These are phyloP conservation scores for Enteromius radiatus DNA, from an alignment of 2,797 vertebrate species.

Conservation along the genomic window DNA sequence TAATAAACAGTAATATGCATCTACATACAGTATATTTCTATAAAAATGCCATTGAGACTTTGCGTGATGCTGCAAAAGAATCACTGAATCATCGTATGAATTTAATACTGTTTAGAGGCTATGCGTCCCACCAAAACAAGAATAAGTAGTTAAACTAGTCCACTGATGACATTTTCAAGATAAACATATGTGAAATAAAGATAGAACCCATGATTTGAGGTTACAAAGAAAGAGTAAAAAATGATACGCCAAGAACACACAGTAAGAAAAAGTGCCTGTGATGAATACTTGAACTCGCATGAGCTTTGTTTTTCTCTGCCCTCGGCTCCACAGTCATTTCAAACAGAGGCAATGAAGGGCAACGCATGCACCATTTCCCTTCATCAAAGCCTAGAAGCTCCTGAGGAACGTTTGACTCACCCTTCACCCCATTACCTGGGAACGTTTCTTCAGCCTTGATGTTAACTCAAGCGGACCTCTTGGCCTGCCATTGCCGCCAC, in stretches of 20 bases:
- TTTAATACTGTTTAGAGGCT: background rate
- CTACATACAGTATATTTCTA: background rate
- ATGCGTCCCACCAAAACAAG: background rate
- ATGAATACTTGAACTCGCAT: constrained; percentile 42
- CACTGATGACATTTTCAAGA: background rate
- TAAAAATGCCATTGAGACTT: background rate
- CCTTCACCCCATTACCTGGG: constrained; percentile 36
- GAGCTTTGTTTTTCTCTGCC: constrained; percentile 31
- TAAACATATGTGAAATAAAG: background rate
- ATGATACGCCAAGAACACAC: background rate
- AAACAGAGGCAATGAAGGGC: constrained; percentile 51
- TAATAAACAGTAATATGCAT: background rate
- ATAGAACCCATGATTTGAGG: background rate
- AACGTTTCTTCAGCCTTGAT: constrained; percentile 29
- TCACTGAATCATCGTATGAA: background rate
- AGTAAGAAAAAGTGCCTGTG: constrained; percentile 20
- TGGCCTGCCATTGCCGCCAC: background rate
- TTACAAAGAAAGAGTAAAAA: background rate
- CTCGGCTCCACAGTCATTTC: constrained; percentile 39
- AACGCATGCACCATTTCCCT: constrained; percentile 63
- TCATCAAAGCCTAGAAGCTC: constrained; percentile 59
- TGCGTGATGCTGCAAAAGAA: background rate
- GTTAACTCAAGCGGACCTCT: constrained; percentile 9
- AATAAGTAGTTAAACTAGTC: background rate
- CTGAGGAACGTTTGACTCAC: constrained; percentile 59